Base-by-base conservation (phyloP, 2,888 invertebrate species). In the Laspeyria flexula region DNA sequence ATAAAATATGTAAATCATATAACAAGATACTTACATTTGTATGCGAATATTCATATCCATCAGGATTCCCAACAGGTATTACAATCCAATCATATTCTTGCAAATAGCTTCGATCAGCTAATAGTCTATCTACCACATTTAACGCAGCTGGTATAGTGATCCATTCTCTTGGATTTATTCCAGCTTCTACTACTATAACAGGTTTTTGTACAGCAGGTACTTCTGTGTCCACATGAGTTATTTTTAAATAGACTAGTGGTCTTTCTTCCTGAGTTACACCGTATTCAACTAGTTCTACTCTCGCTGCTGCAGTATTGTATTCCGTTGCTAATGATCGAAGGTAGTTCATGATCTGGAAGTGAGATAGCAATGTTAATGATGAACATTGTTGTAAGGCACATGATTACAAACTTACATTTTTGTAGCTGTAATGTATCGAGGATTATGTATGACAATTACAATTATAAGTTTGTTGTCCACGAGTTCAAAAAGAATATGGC, bases 31-130 rank as follows among this genome's bases (percentile, higher is more conserved):
- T 88, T 83, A 93, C 93, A 67, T 81, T 83, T 2, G 89, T 86
- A 73, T 93, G 93, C 0, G 94, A 93, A 79, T 93, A 95, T 76
- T 94, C 95, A 71, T 96, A 96, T 12, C 96, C 96, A 85, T 96
- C 96, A 3, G 96, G 96, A 79, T 96, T 96, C 18, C 94, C 67
- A 15, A 94, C 92, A 0, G 96, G 96, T n/a, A 96, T 75, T n/a
- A 95, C 78, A 58, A 93, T 93, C 94, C 95, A 96, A 65, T 96
- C 95, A 34, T 94, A 88, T 29, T 88, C 83, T 47, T 93, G 83
- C 18, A 95, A 77, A 33, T 95, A 76, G 12, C 78, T 69, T 0
- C 66, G 69, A 50, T 93, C 93, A 49, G 90, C 92, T 11, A 95
- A 79, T 40, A 96, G 69, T 75, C 94, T 93, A 46, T 94, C 86